Conservation (phyloP, 2,113 vertebrate species). For the Oxyruncus cristatus region DNA sequence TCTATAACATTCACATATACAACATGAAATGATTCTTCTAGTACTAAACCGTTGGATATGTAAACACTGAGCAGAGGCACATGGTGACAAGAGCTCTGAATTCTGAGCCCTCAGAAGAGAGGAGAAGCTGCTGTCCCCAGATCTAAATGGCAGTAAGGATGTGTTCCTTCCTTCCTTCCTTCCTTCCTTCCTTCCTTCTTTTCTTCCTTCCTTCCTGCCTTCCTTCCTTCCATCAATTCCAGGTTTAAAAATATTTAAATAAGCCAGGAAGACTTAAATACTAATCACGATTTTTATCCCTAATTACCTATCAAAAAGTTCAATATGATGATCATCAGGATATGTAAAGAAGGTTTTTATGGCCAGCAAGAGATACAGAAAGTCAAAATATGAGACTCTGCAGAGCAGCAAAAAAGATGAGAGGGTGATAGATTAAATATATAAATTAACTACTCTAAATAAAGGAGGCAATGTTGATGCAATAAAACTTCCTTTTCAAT, state of each 20-base stretch:
- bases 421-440: neutral
- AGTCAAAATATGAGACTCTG: neutral
- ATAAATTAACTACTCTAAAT: slow-evolving; percentile 11
- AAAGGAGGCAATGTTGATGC: neutral
- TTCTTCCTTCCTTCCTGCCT: too few species aligned
- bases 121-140: neutral
- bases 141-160: too few species aligned
- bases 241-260: neutral
- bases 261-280: neutral
- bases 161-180: neutral
- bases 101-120: neutral
- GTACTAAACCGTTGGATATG: neutral
- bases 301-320: neutral
- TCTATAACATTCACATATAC: rapidly evolving
- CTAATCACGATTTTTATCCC: neutral
- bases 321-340: neutral
- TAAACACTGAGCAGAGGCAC: neutral
- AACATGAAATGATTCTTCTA: neutral
- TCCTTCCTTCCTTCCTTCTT: rapidly evolving
- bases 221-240: neutral
- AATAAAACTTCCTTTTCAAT: slow-evolving; percentile 24
- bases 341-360: neutral
- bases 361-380: neutral
- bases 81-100: neutral
- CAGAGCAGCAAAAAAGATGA: neutral